Conservation (phyloP, 2,113 vertebrate genomes). For the Elanus axillaris region DNA sequence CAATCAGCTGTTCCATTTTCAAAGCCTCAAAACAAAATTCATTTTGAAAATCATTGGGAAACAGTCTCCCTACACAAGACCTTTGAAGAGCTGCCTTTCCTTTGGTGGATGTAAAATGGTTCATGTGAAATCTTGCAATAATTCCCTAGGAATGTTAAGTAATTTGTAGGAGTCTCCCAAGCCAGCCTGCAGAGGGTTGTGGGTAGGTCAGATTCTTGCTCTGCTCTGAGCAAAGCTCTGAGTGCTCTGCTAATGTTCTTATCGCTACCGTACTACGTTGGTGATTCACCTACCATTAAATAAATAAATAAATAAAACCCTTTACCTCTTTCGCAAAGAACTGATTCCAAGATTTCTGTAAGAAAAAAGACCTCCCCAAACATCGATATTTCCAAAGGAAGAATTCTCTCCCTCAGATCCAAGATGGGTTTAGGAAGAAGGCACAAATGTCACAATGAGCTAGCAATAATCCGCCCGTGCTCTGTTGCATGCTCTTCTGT, state of each 20-base stretch:
- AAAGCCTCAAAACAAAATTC: neutral
- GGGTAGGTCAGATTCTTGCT: neutral
- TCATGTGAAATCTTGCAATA: neutral
- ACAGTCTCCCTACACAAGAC: neutral
- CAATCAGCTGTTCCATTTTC: neutral
- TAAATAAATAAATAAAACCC: neutral
- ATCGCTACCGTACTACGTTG: accelerated
- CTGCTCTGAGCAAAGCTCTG: neutral
- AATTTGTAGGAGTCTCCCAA: neutral
- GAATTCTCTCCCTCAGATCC: neutral
- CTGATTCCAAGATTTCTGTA: neutral
- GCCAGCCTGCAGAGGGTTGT: neutral
- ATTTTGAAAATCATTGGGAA: neutral
- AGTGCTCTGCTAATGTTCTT: neutral
- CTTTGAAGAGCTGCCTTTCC: neutral
- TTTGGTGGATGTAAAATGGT: neutral
- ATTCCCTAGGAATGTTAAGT: neutral
- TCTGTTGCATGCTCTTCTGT: neutral
- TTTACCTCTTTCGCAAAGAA: neutral
- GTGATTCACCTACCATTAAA: neutral
- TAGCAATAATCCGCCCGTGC: neutral
- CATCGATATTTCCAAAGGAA: neutral
- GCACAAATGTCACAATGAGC: neutral
- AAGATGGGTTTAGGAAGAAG: neutral
- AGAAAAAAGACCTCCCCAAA: neutral